Base-by-base conservation (phyloP, 2,113 vertebrate species). In the Lophotis ruficrista region DNA sequence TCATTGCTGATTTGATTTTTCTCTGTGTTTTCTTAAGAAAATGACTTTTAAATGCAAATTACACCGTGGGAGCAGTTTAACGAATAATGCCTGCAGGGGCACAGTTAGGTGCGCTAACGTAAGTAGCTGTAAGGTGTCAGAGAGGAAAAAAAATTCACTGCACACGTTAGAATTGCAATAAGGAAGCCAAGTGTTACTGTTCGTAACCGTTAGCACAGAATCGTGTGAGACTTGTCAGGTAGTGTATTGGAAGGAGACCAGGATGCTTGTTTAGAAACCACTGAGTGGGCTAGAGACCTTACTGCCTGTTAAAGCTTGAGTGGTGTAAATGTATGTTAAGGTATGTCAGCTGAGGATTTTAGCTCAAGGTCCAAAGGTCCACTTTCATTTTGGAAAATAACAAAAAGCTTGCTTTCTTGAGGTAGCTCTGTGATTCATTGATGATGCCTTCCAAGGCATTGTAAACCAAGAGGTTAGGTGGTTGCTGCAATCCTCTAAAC, bases 101-200 rank as follows among this genome's bases (percentile, higher is more conserved):
- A 5, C n/a, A 2, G 1, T 27, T 5, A 8, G 28, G 25, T 28
- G 2, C 12, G 45, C 14, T 7, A 1, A 6, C 16, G 4, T 16
- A n/a, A 28, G 25, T 27, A 27, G 45, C 69, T 12, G 33, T 12
- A 43, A 23, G 58, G 19, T 53, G 53, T 45, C 54, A 7, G 48
- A 24, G 35, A 18, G 56, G 12, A 33, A 15, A 21, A 6, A 17
- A 35, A 50, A 24, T 3, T 21, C 35, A 4, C 43, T 25, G 25
- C 3, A 2, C 14, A 0, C 18, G 30, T 60, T 69, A 10, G 30
- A 35, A 15, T 9, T n/a, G 54, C 70, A 9, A 0, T 22, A 24
- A 28, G 37, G 31, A 51, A 58, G 37, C 20, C n/a, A 19, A 2
- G 24, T 24, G 33, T 38, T 66, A 1, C 14, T 61, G 33, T 27